A percentile compares a stretch with the other conserved stretches of the same genome.
Evolutionary conservation across 2,113 vertebrate genomes (phyloP).

Genomic region (Otolemur garnettii): DNA sequence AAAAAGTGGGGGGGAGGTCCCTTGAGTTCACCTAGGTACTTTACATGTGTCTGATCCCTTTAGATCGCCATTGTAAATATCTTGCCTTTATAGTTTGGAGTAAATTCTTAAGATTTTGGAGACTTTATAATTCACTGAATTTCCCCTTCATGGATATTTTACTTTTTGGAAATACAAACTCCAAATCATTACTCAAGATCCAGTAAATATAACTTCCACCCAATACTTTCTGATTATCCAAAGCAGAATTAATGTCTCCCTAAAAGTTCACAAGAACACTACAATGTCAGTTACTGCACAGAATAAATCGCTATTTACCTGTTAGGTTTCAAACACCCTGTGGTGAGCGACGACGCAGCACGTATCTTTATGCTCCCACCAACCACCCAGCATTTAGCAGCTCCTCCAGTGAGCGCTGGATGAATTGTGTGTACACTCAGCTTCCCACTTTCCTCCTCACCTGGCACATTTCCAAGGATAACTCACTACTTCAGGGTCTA

Average conservation of each 20-base stretch:
- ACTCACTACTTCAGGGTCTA: background rate
- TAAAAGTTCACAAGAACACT: background rate
- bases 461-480: background rate
- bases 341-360: background rate
- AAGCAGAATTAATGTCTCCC: slow-evolving; percentile 1
- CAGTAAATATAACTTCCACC: background rate
- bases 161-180: background rate
- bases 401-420: background rate
- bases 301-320: background rate
- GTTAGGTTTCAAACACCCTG: background rate
- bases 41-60: background rate
- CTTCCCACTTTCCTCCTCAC: background rate
- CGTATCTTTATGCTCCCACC: background rate
- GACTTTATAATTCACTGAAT: background rate
- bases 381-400: background rate
- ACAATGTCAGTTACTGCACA: background rate
- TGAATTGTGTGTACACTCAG: background rate
- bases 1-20: background rate
- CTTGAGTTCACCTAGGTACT: background rate
- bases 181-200: background rate
- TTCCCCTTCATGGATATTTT: background rate
- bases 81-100: background rate
- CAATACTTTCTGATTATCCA: background rate
- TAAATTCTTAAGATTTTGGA: background rate
- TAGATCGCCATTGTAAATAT: background rate